Conservation (phyloP, 2,113 vertebrate species). For the Eclectus roratus region DNA sequence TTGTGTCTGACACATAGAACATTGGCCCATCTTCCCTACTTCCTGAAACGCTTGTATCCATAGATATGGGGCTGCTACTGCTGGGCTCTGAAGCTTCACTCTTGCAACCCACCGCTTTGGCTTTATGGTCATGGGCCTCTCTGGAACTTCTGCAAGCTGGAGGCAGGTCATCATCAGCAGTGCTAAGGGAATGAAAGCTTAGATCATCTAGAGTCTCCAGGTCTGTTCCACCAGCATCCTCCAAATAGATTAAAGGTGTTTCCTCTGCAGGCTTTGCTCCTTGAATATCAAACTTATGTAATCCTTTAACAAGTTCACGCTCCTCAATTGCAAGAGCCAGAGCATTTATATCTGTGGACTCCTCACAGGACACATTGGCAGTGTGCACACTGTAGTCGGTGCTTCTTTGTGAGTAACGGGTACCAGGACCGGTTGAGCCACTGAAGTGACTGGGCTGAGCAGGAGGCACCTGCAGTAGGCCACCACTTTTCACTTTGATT, state of each 20-base stretch:
- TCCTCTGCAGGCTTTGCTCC: constrained; percentile 73
- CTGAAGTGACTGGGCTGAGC: not conserved
- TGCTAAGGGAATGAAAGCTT: constrained; percentile 46
- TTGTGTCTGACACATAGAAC: constrained; percentile 80
- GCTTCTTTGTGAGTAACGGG: not conserved
- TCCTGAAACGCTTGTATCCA: constrained; percentile 73
- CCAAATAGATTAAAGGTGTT: constrained; percentile 55
- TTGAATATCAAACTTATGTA: constrained; percentile 79
- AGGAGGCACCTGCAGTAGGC: not conserved
- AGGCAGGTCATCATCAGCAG: not conserved
- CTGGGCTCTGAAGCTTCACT: constrained; percentile 75
- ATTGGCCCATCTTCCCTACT: constrained; percentile 68
- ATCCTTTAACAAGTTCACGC: constrained; percentile 80
- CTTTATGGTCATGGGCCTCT: constrained; percentile 23
- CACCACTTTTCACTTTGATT: not conserved
- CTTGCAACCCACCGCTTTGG: constrained; percentile 56
- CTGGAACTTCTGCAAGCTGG: constrained; percentile 47
- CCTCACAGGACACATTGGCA: constrained; percentile 13
- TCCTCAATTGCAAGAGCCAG: constrained; percentile 82
- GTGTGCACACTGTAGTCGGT: not conserved
- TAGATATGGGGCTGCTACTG: constrained; percentile 72
- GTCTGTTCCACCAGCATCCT: constrained; percentile 65
- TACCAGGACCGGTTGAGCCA: not conserved
- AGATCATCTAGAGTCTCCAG: constrained; percentile 58
- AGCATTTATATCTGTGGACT: constrained; percentile 62